phyloP scores from a whole-genome alignment of 2,888 invertebrate genomes.

The Cataglyphis altisquamis region DNA sequence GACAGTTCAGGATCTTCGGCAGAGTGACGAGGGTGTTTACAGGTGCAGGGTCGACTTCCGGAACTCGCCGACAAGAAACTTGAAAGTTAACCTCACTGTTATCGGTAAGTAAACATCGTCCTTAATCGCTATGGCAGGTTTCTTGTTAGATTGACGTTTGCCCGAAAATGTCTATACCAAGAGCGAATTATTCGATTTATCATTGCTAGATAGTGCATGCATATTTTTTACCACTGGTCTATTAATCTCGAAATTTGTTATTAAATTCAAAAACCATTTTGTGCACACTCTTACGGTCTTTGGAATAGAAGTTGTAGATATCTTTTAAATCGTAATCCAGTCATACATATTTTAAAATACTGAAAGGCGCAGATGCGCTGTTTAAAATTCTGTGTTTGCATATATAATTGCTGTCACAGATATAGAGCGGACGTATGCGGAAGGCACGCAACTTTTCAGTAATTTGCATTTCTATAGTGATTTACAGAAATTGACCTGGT shows the following conservation, averaged over 20 bases:
- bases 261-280: background rate
- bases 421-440: background rate
- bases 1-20: slow-evolving; percentile 81
- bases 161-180: background rate
- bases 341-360: background rate
- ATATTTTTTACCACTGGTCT: background rate
- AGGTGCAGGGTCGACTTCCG: slow-evolving; percentile 92
- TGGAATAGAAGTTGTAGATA: background rate
- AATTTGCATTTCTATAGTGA: background rate
- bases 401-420: background rate
- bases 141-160: slow-evolving; percentile 1
- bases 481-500: slow-evolving; percentile 15
- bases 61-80: slow-evolving; percentile 91
- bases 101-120: slow-evolving; percentile 88
- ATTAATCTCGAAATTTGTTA: background rate
- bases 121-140: slow-evolving; percentile 12
- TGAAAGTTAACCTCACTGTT: slow-evolving; percentile 92
- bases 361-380: background rate
- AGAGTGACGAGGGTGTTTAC: slow-evolving; percentile 90
- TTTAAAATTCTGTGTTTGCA: background rate
- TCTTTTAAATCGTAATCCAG: background rate
- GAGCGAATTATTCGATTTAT: background rate
- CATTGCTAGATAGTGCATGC: background rate
- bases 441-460: background rate
- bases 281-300: background rate